A percentile compares a stretch with the other conserved stretches of the same genome.
Conservation (phyloP, 2,797 vertebrate species). For the Gobionotothen gibberifrons region DNA sequence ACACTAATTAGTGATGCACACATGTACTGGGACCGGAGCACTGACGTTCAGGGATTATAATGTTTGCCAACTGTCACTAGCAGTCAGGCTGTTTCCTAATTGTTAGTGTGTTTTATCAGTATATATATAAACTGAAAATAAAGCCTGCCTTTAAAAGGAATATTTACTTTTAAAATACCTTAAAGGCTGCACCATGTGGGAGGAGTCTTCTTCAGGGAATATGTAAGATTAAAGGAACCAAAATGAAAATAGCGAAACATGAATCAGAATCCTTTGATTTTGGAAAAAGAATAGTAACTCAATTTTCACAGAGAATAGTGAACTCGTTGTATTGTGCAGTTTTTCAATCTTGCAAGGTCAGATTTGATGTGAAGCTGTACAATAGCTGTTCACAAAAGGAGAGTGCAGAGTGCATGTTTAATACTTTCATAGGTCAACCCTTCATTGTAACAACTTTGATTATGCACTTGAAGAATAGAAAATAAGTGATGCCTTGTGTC, state of each 20-base stretch:
- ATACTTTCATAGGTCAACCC: not conserved
- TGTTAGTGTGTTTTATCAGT: too few relatives aligned
- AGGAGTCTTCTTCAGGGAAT: too few relatives aligned
- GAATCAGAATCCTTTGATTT: not conserved
- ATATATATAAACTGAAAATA: not conserved
- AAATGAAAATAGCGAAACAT: not conserved
- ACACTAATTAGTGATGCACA: too few relatives aligned
- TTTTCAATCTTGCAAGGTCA: not conserved
- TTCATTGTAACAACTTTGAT: not conserved
- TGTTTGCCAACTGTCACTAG: too few relatives aligned
- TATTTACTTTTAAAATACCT: constrained; percentile 2
- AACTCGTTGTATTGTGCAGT: not conserved
- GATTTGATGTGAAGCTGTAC: not conserved
- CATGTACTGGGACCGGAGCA: too few relatives aligned
- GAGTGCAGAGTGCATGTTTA: fast-evolving
- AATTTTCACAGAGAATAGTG: not conserved
- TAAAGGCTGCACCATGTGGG: not conserved
- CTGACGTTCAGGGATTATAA: too few relatives aligned
- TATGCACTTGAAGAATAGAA: too few relatives aligned
- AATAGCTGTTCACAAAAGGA: not conserved
- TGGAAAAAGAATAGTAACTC: not conserved
- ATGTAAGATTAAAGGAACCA: not conserved
- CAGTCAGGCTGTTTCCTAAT: too few relatives aligned
- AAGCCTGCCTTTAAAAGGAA: not conserved
- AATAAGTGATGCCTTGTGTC: not conserved